Evolutionary conservation across 1,140 invertebrate species (phyloP), one percentile per base, ranked within the genome.

Genomic region (Drosophila murphyi): DNA sequence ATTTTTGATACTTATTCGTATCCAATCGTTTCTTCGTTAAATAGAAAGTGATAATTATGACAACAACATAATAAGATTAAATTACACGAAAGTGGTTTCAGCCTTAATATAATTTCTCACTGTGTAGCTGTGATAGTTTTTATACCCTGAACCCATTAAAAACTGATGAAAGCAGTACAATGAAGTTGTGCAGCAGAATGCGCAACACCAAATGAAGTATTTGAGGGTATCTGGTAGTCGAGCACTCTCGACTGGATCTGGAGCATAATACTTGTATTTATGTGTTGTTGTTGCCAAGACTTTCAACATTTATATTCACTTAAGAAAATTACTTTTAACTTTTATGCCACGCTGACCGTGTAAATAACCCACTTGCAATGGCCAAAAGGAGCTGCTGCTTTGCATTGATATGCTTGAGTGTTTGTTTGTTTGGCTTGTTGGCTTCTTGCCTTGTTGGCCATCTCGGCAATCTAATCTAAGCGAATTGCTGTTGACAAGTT

Each of bases 241-340:
- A 20, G 20, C 20, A 20, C 20, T 20, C 20, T 20, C 20, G 20
- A 20, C 20, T 20, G 20, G 20, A 20, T 0, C 20, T 20, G 20
- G 20, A 20, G 20, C 20, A 20, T 20, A 20, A 20, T 20, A 20
- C 20, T 20, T 20, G 20, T 28, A 6, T 37, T 35, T 20, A 41
- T 61, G 29, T 29, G 48, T 47, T 48, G 48, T 43, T 65, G 55
- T 48, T 76, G 74, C 35, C 75, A 70, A 74, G 76, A 83, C 78
- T 80, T 87, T 83, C 89, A 89, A 85, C 85, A 89, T 89, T 89
- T 85, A 85, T 85, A 89, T 89, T 89, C 85, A 89, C 85, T 89
- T 89, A 89, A 79, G 80, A 81, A 89, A 89, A 89, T 89, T 89
- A 89, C 85, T 89, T 89, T 89, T 76, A 65, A 81, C 80, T 89